Evolutionary conservation across 1,140 invertebrate species (phyloP).

Genomic region (Drosophila virilis): DNA sequence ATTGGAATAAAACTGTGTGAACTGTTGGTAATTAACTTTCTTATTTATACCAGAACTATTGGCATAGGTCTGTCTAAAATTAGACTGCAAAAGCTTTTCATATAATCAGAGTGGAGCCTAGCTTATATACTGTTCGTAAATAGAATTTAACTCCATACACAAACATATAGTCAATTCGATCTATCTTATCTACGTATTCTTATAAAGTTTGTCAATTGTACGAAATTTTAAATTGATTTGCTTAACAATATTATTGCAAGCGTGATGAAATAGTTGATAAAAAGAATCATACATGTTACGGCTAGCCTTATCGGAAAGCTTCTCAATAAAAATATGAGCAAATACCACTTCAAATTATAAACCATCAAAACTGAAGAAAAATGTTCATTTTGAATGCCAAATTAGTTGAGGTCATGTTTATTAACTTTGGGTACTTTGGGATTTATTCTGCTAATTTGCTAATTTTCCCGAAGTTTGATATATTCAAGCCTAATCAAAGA

Average conservation of each 20-base stretch:
- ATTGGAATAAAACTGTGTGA: slow-evolving; percentile 1
- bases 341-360: not conserved
- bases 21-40: not conserved
- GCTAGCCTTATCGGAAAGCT: not conserved
- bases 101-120: slow-evolving; percentile 3
- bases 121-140: not conserved
- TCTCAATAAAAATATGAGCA: not conserved
- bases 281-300: not conserved
- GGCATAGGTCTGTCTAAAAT: slow-evolving; percentile 14
- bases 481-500: too few relatives aligned
- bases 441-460: too few relatives aligned
- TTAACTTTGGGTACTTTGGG: too few relatives aligned
- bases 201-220: not conserved
- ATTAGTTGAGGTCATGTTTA: too few relatives aligned
- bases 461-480: too few relatives aligned
- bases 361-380: too few relatives aligned
- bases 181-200: not conserved
- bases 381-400: too few relatives aligned
- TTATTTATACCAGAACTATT: slow-evolving; percentile 19
- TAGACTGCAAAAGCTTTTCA: not conserved
- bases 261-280: slow-evolving; percentile 14
- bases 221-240: not conserved
- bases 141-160: not conserved
- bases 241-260: not conserved
- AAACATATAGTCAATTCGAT: not conserved